Percentiles rank a stretch among this genome's conserved stretches.
Evolutionary conservation across 2,888 invertebrate species (phyloP).

Genomic region (Nomada flava): DNA sequence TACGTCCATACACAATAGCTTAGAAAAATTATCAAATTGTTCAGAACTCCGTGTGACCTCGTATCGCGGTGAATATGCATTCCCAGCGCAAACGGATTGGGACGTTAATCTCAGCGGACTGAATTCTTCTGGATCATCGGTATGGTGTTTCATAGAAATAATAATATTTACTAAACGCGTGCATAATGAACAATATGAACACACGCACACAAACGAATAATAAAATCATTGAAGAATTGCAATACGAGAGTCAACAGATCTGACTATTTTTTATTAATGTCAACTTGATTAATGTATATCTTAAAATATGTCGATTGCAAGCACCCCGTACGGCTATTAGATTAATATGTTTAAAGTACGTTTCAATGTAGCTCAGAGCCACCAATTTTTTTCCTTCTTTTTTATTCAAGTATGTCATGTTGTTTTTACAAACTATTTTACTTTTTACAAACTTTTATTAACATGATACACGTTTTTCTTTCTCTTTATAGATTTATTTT

Average conservation of each 20-base stretch:
- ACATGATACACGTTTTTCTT: background rate
- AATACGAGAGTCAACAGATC: slow-evolving; percentile 63
- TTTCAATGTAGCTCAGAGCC: slow-evolving; percentile 39
- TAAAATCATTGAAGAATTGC: slow-evolving; percentile 44
- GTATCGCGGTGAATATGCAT: slow-evolving; percentile 79
- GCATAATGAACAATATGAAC: slow-evolving; percentile 48
- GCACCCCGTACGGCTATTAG: slow-evolving; percentile 44
- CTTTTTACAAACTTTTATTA: background rate
- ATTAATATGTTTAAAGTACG: slow-evolving; percentile 37
- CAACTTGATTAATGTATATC: background rate
- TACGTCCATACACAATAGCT: slow-evolving; percentile 72
- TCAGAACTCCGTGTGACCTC: slow-evolving; percentile 72
- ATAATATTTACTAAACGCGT: slow-evolving; percentile 41
- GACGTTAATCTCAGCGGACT: slow-evolving; percentile 76
- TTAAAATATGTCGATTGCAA: slow-evolving; percentile 27
- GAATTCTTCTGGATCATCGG: slow-evolving; percentile 81
- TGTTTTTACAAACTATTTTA: slow-evolving; percentile 18
- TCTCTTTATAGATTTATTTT: slow-evolving; percentile 24
- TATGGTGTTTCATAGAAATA: slow-evolving; percentile 72
- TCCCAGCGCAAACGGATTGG: slow-evolving; percentile 81
- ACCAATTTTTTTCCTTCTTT: slow-evolving; percentile 11
- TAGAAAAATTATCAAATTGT: slow-evolving; percentile 75
- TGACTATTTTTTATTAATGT: slow-evolving; percentile 39
- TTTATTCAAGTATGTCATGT: slow-evolving; percentile 43
- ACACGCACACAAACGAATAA: slow-evolving; percentile 47